Evolutionary conservation across 2,797 vertebrate species (phyloP).

Genomic region (Epinephelus coioides): DNA sequence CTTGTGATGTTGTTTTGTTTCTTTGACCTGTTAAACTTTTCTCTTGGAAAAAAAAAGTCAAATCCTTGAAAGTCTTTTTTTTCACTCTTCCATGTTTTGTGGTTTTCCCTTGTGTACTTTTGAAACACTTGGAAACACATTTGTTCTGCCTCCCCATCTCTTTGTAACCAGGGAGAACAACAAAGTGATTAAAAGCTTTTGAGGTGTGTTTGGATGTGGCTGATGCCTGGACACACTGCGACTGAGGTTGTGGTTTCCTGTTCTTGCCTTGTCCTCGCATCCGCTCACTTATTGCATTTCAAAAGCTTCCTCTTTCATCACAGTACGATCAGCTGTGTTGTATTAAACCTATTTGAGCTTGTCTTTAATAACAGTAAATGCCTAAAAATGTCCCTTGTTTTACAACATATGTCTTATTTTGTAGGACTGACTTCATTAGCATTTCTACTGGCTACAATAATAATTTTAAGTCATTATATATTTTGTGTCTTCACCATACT

Average conservation of each 20-base stretch:
- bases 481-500: background rate
- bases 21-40: conserved; percentile 82
- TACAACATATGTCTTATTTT: background rate
- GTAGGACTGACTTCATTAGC: background rate
- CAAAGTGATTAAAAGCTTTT: conserved; percentile 79
- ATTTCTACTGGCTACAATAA: background rate
- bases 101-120: conserved; percentile 73
- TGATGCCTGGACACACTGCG: conserved; percentile 57
- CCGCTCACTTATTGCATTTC: conserved; percentile 48
- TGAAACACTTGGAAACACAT: conserved; percentile 69
- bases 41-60: conserved; percentile 59
- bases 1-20: conserved; percentile 75
- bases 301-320: conserved; percentile 12
- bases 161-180: conserved; percentile 82
- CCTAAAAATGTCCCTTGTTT: background rate
- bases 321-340: conserved; percentile 15
- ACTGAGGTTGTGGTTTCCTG: conserved; percentile 63
- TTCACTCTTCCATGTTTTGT: conserved; percentile 55
- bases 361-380: background rate
- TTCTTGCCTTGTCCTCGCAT: conserved; percentile 45
- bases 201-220: conserved; percentile 72
- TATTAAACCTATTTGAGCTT: conserved; percentile 1
- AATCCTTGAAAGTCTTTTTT: conserved; percentile 61
- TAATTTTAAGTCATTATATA: background rate
- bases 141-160: conserved; percentile 65